These are phyloP conservation scores for Petroica traversi DNA, from an alignment of 2,113 vertebrate species.

Conservation along the genomic window DNA sequence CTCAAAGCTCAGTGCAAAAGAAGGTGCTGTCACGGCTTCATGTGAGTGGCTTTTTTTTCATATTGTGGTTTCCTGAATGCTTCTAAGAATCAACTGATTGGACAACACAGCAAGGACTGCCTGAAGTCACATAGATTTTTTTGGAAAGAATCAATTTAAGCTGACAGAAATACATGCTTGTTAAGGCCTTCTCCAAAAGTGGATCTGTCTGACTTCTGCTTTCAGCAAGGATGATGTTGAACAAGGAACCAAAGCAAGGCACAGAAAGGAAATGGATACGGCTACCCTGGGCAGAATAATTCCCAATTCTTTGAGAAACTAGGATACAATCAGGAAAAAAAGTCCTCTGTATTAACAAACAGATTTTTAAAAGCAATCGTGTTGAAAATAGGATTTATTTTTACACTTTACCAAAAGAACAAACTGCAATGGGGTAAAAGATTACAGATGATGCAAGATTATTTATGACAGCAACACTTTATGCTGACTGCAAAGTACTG, in stretches of 20 bases:
- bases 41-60: background rate
- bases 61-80: constrained; percentile 16
- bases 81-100: background rate
- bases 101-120: background rate
- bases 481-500: background rate
- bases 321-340: background rate
- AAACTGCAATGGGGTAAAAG: background rate
- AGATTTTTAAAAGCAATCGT: background rate
- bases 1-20: background rate
- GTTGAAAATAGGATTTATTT: background rate
- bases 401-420: background rate
- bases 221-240: background rate
- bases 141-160: background rate
- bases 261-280: background rate
- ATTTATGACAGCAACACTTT: background rate
- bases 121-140: background rate
- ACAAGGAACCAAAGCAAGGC: background rate
- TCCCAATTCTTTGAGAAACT: background rate
- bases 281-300: background rate
- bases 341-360: background rate
- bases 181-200: background rate
- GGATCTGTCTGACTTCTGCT: background rate
- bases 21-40: background rate
- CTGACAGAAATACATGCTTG: background rate
- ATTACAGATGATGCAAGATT: constrained; percentile 23